phyloP scores from a whole-genome alignment of 2,113 vertebrate species.

The Leucosticte australis region DNA sequence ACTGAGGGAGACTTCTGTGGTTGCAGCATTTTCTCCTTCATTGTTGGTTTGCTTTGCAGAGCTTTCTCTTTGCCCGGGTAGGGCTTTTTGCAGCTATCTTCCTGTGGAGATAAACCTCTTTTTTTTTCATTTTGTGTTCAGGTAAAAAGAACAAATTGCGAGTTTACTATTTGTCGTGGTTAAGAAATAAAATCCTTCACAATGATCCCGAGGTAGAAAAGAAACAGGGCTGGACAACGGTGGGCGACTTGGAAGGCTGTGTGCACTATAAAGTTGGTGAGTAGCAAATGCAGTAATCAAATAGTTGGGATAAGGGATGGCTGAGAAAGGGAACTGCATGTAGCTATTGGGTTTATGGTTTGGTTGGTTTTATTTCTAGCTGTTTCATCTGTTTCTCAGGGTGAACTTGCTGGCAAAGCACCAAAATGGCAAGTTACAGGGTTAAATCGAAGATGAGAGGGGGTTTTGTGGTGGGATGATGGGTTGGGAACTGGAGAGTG shows the following conservation, averaged over 20 bases:
- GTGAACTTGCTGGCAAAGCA: background rate
- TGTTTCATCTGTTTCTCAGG: background rate
- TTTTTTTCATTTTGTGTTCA: slow-evolving; percentile 51
- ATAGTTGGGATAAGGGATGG: background rate
- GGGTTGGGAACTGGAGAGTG: background rate
- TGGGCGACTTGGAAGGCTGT: slow-evolving; percentile 94
- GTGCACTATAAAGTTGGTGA: slow-evolving; percentile 98
- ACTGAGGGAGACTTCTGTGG: background rate
- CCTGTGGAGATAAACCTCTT: background rate
- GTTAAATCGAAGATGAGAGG: background rate
- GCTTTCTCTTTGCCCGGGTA: background rate
- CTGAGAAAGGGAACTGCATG: background rate
- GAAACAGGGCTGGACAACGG: slow-evolving; percentile 97
- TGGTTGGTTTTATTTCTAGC: background rate
- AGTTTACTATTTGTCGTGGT: slow-evolving; percentile 98
- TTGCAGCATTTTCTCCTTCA: background rate
- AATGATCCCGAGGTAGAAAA: slow-evolving; percentile 99
- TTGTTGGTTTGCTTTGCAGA: background rate
- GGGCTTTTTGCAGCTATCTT: background rate
- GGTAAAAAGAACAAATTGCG: slow-evolving; percentile 98
- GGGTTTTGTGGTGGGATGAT: background rate
- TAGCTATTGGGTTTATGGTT: background rate
- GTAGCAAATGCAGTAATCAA: slow-evolving; percentile 37
- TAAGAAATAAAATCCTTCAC: slow-evolving; percentile 98
- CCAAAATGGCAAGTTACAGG: background rate